Evolutionary conservation across 1,140 invertebrate genomes (phyloP).

Genomic region (Nilaparvata lugens): DNA sequence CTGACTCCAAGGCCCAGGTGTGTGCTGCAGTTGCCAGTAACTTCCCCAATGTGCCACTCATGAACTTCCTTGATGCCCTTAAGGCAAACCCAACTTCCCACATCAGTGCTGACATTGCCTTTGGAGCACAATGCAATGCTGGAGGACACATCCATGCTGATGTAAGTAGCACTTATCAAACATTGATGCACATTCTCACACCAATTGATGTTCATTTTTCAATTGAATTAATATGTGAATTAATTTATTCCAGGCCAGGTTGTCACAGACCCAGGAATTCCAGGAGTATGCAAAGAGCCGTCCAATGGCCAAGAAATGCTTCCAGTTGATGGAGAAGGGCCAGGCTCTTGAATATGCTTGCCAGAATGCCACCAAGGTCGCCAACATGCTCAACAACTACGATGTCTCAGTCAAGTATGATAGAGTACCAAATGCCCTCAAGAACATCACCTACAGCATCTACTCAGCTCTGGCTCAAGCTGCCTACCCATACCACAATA

Average conservation of each 20-base stretch:
- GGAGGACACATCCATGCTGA: constrained; percentile 32
- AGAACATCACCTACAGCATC: constrained; percentile 25
- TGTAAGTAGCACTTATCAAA: no score
- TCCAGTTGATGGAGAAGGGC: constrained; percentile 39
- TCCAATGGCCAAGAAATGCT: constrained; percentile 37
- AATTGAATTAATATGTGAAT: no score
- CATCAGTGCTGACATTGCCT: constrained; percentile 39
- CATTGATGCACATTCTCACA: no score
- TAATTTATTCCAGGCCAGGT: no score
- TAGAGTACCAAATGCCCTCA: constrained; percentile 17
- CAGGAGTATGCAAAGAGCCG: constrained; percentile 37
- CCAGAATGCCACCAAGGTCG: constrained; percentile 38
- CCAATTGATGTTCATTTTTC: no score
- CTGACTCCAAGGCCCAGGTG: constrained; percentile 4
- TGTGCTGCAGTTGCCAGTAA: constrained; percentile 25
- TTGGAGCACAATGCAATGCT: constrained; percentile 33
- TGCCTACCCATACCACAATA: constrained; percentile 19
- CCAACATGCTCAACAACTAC: constrained; percentile 40
- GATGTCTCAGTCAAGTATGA: constrained; percentile 8
- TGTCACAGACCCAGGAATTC: constrained; percentile 40
- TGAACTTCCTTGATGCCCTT: constrained; percentile 42
- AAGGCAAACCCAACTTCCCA: constrained; percentile 39
- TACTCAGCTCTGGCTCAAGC: constrained; percentile 18
- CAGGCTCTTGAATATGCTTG: constrained; percentile 44
- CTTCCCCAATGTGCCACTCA: constrained; percentile 36